Percentiles rank a stretch among this genome's conserved stretches.
phyloP scores from a whole-genome alignment of 2,888 invertebrate genomes.

The Pristionchus maxplancki region DNA sequence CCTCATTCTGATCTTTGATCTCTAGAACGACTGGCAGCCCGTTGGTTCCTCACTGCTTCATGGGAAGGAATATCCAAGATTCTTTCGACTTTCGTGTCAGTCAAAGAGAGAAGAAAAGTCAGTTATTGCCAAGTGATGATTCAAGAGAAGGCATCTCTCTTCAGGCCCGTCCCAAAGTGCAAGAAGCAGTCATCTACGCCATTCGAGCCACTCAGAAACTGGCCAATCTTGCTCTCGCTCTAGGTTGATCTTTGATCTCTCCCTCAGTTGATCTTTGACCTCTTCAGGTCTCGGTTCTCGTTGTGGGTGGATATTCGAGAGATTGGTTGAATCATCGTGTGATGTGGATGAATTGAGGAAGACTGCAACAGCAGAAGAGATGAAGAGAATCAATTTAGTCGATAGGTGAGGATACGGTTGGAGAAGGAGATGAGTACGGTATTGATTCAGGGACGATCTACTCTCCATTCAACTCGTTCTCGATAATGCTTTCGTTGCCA shows the following conservation, averaged over 20 bases:
- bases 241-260: constrained; percentile 55
- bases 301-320: constrained; percentile 90
- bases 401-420: constrained; percentile 80
- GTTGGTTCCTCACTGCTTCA: constrained; percentile 63
- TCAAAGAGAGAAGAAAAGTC: constrained; percentile 53
- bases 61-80: constrained; percentile 64
- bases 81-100: constrained; percentile 62
- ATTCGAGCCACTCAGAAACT: constrained; percentile 63
- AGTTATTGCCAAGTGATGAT: neutral
- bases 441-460: constrained; percentile 84
- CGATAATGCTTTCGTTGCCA: constrained; percentile 90
- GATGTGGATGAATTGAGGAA: constrained; percentile 82
- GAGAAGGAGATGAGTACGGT: neutral
- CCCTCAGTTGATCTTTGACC: constrained; percentile 30
- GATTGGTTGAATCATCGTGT: constrained; percentile 91
- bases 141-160: neutral
- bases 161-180: constrained; percentile 55
- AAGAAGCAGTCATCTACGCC: constrained; percentile 62
- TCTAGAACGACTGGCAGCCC: constrained; percentile 58
- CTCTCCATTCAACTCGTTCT: constrained; percentile 93
- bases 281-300: constrained; percentile 87
- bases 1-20: neutral
- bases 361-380: constrained; percentile 65
- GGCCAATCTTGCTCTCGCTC: constrained; percentile 61
- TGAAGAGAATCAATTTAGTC: constrained; percentile 53